A percentile compares a stretch with the other conserved stretches of the same genome.
Evolutionary conservation across 2,113 vertebrate species (phyloP).

Genomic region (Alectura lathami): DNA sequence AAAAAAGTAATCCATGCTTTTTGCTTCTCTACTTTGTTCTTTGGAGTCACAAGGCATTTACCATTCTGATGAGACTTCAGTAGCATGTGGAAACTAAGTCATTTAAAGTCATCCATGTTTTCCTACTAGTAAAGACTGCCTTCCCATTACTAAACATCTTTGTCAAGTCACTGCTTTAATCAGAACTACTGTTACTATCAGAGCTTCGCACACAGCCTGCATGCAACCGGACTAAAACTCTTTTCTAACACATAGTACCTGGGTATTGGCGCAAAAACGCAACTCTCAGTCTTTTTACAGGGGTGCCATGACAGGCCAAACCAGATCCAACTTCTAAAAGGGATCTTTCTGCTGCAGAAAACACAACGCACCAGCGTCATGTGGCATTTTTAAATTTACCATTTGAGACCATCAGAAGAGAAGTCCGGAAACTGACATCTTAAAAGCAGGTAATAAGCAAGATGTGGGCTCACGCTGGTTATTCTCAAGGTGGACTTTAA

Average conservation of each 20-base stretch:
- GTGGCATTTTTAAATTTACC: background rate
- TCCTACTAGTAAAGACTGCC: background rate
- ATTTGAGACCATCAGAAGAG: background rate
- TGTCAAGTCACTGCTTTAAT: background rate
- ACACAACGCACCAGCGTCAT: rapidly evolving
- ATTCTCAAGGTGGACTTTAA: background rate
- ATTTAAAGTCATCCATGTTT: background rate
- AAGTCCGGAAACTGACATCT: background rate
- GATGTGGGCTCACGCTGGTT: background rate
- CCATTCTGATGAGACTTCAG: background rate
- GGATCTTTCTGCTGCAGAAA: background rate
- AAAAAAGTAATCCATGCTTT: background rate
- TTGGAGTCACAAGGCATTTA: background rate
- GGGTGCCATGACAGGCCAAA: background rate
- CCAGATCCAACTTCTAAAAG: background rate
- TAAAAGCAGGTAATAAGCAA: background rate
- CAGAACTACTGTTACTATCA: background rate
- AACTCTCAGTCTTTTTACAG: background rate
- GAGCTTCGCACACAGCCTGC: background rate
- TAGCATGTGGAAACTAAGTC: background rate
- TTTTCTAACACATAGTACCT: background rate
- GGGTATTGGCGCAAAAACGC: background rate
- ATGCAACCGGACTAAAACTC: background rate
- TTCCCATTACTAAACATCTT: background rate
- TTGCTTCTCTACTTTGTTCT: background rate